Base-by-base conservation (phyloP, 2,113 vertebrate genomes). In the Aramus guarauna region DNA sequence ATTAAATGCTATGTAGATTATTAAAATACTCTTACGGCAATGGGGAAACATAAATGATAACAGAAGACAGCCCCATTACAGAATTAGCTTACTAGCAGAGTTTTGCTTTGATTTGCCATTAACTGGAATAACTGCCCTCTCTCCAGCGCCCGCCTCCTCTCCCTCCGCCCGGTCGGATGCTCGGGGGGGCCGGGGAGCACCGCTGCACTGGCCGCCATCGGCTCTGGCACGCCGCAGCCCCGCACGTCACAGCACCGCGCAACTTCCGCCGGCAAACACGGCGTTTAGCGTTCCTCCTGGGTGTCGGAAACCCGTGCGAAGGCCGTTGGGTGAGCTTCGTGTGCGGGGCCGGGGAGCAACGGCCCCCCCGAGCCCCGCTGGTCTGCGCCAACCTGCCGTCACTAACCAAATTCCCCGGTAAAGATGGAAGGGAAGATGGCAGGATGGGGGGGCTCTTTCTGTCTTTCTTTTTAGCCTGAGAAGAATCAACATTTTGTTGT, bases 1-100 rank as follows among this genome's bases (percentile, higher is more conserved):
- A 96, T 97, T 90, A 97, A 97, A 93, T 67, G 74, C 67, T 96
- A 83, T 39, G n/a, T 67, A 80, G 92, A 94, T 96, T 91, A 88
- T 96, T 93, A 94, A 97, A 97, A 90, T 66, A 82, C 47, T 62
- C 12, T 90, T 88, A 45, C 1, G 50, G 30, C 79, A 45, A 79
- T 11, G 62, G 56, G 84, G 88, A 79, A 94, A 82, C 79, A 84
- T 92, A 95, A 95, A 92, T 71, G 90, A 94, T 75, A 55, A 39
- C 83, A 50, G 43, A 43, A 95, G 93, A 69, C 88, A 96, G 82
- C 59, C 60, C 92, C 59, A 37, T 95, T 83, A 75, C 64, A 75
- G 94, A 95, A 92, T 74, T 37, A 89, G 64, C 88, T 93, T 67
- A 27, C 84, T 56, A 79, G 41, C 34, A 48, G 48, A 5, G 72